These are phyloP conservation scores for Xyrichtys novacula DNA, from an alignment of 2,797 vertebrate species.

Conservation along the genomic window DNA sequence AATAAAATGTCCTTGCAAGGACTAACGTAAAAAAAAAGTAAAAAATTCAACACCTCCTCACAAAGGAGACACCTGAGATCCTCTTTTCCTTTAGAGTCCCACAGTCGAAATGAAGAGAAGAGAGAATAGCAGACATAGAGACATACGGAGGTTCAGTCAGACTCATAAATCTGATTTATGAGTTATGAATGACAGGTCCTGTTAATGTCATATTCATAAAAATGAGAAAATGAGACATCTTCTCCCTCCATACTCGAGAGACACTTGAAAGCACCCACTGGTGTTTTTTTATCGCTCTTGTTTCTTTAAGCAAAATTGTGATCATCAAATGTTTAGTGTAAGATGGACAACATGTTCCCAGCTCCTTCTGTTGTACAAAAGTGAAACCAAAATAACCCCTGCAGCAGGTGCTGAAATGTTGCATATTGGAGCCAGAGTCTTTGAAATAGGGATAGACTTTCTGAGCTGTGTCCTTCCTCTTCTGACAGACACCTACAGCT, in stretches of 20 bases:
- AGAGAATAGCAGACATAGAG: neutral
- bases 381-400: too few relatives aligned
- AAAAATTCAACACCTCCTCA: neutral
- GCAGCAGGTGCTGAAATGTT: too few relatives aligned
- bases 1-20: conserved; percentile 14
- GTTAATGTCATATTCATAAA: conserved; percentile 73
- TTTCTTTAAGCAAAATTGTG: neutral
- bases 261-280: conserved; percentile 1
- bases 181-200: conserved; percentile 64
- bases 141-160: conserved; percentile 16
- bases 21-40: conserved; percentile 2
- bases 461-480: too few relatives aligned
- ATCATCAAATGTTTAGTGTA: too few relatives aligned
- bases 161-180: conserved; percentile 67
- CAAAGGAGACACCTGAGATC: conserved; percentile 1
- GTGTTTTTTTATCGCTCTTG: neutral
- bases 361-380: too few relatives aligned
- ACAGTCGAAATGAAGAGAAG: conserved; percentile 12
- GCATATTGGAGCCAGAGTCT: too few relatives aligned
- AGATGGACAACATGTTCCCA: too few relatives aligned
- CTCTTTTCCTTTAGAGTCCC: conserved; percentile 1
- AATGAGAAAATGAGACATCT: conserved; percentile 58
- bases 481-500: too few relatives aligned
- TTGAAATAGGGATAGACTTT: too few relatives aligned
- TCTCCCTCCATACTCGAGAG: conserved; percentile 42